Percentiles rank a stretch among this genome's conserved stretches.
Evolutionary conservation across 2,888 invertebrate species (phyloP).

Genomic region (Globia sparganii): DNA sequence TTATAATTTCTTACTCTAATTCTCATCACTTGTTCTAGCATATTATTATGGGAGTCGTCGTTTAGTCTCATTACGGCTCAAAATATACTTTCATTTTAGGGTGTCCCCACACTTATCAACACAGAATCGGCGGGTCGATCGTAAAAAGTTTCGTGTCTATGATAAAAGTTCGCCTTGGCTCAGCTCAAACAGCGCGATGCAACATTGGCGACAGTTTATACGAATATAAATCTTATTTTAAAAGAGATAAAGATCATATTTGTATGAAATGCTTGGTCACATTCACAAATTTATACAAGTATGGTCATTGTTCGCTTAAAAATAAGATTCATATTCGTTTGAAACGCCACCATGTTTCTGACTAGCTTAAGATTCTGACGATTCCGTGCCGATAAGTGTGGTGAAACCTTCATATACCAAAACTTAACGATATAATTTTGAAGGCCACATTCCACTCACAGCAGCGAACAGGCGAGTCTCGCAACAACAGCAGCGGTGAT

Average conservation of each 20-base stretch:
- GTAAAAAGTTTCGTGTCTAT: neutral
- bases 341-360: neutral
- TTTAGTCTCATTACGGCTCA: conserved; percentile 31
- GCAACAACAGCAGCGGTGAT: conserved; percentile 70
- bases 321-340: neutral
- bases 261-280: neutral
- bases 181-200: no score
- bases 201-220: neutral
- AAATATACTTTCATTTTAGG: neutral
- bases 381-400: conserved; percentile 21
- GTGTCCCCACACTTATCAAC: conserved; percentile 5
- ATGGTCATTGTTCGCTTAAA: neutral
- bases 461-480: conserved; percentile 74
- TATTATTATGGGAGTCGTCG: conserved; percentile 9
- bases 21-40: conserved; percentile 21
- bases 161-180: neutral
- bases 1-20: conserved; percentile 20
- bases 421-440: neutral
- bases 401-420: neutral
- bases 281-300: neutral
- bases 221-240: neutral
- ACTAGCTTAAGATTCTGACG: neutral
- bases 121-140: neutral
- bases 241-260: neutral
- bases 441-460: conserved; percentile 40